Conservation (phyloP, 2,888 invertebrate species). For the Linyphia triangularis region DNA sequence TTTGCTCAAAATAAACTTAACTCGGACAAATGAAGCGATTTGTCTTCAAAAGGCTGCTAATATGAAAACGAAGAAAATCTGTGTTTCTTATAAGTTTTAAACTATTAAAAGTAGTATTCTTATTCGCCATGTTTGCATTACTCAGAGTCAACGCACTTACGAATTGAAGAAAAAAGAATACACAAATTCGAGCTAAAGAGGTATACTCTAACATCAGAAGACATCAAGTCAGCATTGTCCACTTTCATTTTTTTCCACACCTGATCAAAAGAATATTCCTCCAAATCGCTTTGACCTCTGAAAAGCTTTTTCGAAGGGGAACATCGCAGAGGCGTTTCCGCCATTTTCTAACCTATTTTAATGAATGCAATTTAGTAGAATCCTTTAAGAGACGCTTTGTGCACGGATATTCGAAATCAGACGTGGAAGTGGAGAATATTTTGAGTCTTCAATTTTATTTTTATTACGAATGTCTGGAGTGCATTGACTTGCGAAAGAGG, state of each 20-base stretch:
- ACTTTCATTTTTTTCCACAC: neutral
- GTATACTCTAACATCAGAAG: neutral
- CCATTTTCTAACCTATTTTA: conserved; percentile 1
- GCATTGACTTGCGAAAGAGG: neutral
- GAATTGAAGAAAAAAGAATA: neutral
- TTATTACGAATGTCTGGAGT: neutral
- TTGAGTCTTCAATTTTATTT: neutral
- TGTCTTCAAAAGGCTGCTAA: too few relatives aligned
- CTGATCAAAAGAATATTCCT: neutral
- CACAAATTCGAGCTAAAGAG: conserved; percentile 21
- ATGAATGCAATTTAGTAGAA: conserved; percentile 12
- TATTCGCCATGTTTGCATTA: neutral
- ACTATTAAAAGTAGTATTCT: too few relatives aligned
- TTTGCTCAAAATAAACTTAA: too few relatives aligned
- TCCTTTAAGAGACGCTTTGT: neutral
- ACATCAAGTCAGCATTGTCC: neutral
- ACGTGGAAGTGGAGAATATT: neutral
- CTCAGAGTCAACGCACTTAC: conserved; percentile 18
- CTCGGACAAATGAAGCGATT: too few relatives aligned
- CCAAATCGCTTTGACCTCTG: conserved; percentile 55
- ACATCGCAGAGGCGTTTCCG: conserved; percentile 36
- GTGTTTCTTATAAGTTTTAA: too few relatives aligned
- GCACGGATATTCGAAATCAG: neutral
- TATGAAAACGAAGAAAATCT: too few relatives aligned
- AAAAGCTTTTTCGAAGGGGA: neutral